Percentiles rank a stretch among this genome's conserved stretches.
Evolutionary conservation across 2,113 vertebrate genomes (phyloP).

Genomic region (Equus przewalskii): DNA sequence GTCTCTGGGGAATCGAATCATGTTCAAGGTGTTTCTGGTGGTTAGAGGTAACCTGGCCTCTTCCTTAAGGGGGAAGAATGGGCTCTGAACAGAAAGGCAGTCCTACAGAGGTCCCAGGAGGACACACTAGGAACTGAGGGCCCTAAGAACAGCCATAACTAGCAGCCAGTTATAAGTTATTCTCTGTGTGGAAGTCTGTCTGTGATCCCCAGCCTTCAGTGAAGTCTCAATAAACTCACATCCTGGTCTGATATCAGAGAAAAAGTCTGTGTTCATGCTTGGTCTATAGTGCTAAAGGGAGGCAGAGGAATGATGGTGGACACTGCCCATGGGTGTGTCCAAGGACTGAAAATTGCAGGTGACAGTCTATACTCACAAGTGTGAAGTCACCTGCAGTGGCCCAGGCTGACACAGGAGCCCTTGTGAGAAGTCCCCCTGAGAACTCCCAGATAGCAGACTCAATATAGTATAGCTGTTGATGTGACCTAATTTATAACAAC

Average conservation of each 20-base stretch:
- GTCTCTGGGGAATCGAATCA: background rate
- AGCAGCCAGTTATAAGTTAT: background rate
- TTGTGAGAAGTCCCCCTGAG: background rate
- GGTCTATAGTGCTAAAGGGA: background rate
- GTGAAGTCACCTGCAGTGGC: background rate
- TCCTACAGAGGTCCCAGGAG: background rate
- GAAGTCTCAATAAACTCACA: background rate
- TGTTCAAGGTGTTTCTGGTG: background rate
- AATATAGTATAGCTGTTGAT: background rate
- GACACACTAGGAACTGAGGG: background rate
- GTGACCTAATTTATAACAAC: background rate
- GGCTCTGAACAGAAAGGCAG: background rate
- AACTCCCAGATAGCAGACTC: background rate
- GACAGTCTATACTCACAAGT: background rate
- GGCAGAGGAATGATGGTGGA: background rate
- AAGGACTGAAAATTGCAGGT: background rate
- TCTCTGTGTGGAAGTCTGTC: background rate
- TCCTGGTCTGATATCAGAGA: background rate
- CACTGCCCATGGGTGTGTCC: background rate
- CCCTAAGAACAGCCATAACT: background rate
- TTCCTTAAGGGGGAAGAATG: background rate
- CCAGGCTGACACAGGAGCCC: background rate
- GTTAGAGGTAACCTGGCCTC: background rate
- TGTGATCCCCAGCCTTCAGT: background rate
- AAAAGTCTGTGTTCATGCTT: background rate